These are phyloP conservation scores for Amphipoea lucens DNA, from an alignment of 2,888 invertebrate genomes.

Conservation along the genomic window DNA sequence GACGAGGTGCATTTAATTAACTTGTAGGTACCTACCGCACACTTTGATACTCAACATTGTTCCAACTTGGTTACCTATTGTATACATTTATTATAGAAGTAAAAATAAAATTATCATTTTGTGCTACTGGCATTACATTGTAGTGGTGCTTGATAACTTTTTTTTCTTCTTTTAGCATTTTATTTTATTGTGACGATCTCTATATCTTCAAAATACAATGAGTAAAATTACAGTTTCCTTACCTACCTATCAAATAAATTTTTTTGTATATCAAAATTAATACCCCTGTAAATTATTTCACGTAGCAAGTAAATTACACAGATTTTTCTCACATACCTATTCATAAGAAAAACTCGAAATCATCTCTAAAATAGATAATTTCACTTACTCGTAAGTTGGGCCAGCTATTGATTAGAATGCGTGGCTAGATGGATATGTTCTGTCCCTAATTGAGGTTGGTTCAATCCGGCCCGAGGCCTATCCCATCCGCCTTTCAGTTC, in stretches of 20 bases:
- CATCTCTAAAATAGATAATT: slow-evolving; percentile 6
- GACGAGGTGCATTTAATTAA: slow-evolving; percentile 69
- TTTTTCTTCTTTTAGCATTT: too few relatives aligned
- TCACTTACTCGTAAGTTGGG: slow-evolving; percentile 20
- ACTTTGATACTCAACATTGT: slow-evolving; percentile 42
- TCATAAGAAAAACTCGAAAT: slow-evolving; percentile 12
- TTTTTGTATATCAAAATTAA: not conserved
- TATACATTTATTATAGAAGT: not conserved
- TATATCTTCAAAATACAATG: not conserved
- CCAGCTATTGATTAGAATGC: slow-evolving; percentile 58
- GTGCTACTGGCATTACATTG: too few relatives aligned
- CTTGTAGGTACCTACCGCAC: slow-evolving; percentile 38
- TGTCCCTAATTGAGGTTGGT: slow-evolving; percentile 80
- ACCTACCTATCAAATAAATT: not conserved
- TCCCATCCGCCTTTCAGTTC: slow-evolving; percentile 82
- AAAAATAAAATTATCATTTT: not conserved
- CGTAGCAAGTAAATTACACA: slow-evolving; percentile 17
- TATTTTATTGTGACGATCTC: not conserved
- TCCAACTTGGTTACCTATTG: slow-evolving; percentile 4
- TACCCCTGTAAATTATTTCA: not conserved
- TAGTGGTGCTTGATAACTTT: too few relatives aligned
- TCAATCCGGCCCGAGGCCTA: slow-evolving; percentile 79
- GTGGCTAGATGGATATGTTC: slow-evolving; percentile 53
- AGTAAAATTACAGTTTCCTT: not conserved
- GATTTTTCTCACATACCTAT: slow-evolving; percentile 1